Evolutionary conservation across 2,797 vertebrate genomes (phyloP), one percentile per base, ranked within the genome.

Genomic region (Enteromius trimaculatus): DNA sequence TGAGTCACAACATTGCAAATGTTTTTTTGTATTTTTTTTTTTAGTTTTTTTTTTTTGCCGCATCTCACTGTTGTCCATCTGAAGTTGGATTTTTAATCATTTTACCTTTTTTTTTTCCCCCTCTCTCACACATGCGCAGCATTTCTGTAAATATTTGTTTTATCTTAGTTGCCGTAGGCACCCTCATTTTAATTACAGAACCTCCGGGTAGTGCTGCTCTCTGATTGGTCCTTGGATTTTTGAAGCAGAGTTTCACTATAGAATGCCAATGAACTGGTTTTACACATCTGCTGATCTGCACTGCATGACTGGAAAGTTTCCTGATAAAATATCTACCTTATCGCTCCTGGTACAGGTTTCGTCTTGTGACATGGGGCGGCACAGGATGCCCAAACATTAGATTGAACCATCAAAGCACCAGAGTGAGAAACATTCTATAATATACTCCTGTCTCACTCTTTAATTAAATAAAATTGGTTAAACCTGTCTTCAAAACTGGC

Each of bases 121-220:
- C 51, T 37, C 49, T 55, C 19, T 37, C 49, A 3, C 29, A 10
- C 26, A 72, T n/a, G 10, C 39, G 19, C 9, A 21, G 37, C 3
- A 44, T 64, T 64, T 64, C 53, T 76, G 53, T 60, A 60, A 76
- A 60, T 68, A 65, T 82, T 77, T 77, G n/a, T 65, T 49, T 75
- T 68, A 39, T 7, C 29, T 37, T 37, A 31, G 58, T 44, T 77
- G 55, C 58, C 31, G 29, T 65, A 51, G 70, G 44, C 80, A 26
- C 9, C 8, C n/a, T 34, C n/a, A 75, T 75, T 65, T 81, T n/a
- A 75, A 75, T 82, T 11, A 53, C 71, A 66, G 47, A 76, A 68
- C 17, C 34, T 55, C 62, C n/a, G 6, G 71, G 44, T 39, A 26
- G 21, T 16, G 4, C 14, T 8, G 58, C 13, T 42, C 26, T 80